Evolutionary conservation across 2,113 vertebrate species (phyloP).

Genomic region (Atlantisia rogersi): DNA sequence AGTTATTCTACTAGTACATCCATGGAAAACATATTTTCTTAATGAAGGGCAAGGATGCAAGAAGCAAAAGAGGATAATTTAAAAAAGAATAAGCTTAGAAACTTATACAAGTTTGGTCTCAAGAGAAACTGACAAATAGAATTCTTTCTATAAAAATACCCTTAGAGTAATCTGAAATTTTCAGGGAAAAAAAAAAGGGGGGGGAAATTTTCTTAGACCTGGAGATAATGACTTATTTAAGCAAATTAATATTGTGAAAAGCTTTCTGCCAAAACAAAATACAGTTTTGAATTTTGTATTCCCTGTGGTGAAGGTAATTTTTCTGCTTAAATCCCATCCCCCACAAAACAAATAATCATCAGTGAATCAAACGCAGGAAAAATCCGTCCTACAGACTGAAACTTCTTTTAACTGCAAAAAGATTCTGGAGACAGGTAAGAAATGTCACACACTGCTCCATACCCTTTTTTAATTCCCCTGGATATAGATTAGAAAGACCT

Average conservation of each 20-base stretch:
- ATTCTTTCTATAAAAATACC: neutral
- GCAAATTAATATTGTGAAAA: neutral
- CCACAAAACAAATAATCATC: neutral
- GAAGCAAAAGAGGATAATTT: neutral
- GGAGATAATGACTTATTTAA: neutral
- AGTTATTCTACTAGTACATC: neutral
- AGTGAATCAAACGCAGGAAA: neutral
- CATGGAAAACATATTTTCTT: neutral
- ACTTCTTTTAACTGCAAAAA: neutral
- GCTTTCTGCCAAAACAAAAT: neutral
- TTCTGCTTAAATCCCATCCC: neutral
- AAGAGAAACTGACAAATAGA: neutral
- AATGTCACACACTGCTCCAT: neutral
- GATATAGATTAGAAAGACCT: neutral
- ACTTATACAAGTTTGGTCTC: neutral
- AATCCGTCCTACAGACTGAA: neutral
- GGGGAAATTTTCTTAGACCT: neutral
- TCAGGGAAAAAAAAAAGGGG: neutral
- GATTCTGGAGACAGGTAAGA: neutral
- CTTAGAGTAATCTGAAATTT: neutral
- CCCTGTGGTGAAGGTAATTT: neutral
- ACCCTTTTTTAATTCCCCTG: neutral
- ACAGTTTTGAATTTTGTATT: neutral
- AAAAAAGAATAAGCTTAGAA: neutral
- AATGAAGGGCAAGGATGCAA: neutral